Evolutionary conservation across 2,797 vertebrate species (phyloP).

Genomic region (Cyprinella venusta): DNA sequence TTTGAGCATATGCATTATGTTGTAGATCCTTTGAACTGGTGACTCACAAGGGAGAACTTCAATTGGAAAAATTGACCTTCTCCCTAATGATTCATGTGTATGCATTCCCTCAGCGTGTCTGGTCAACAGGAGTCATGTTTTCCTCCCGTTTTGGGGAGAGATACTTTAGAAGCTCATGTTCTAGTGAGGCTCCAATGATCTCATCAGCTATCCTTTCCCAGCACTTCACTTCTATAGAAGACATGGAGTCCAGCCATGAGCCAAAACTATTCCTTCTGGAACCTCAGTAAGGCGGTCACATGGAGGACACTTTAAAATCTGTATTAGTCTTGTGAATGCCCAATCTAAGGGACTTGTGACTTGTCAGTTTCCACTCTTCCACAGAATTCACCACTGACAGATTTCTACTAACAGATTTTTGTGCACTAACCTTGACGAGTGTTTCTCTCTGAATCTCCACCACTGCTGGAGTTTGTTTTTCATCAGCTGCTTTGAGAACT

Average conservation of each 20-base stretch:
- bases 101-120: conserved; percentile 63
- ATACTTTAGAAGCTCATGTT: conserved; percentile 63
- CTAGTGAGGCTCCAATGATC: conserved; percentile 63
- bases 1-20: conserved; percentile 19
- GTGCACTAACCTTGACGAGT: conserved; percentile 13
- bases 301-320: background rate
- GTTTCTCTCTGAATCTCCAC: background rate
- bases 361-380: conserved; percentile 2
- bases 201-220: conserved; percentile 64
- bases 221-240: conserved; percentile 18
- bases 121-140: conserved; percentile 62
- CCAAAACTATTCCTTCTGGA: conserved; percentile 27
- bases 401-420: too few species aligned
- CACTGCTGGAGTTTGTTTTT: background rate
- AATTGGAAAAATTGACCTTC: conserved; percentile 52
- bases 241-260: conserved; percentile 29
- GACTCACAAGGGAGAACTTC: conserved; percentile 14
- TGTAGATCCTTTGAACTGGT: conserved; percentile 15
- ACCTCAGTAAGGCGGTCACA: background rate
- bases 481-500: background rate
- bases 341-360: background rate
- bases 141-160: conserved; percentile 65
- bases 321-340: background rate
- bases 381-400: background rate
- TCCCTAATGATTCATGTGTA: conserved; percentile 63